phyloP scores from a whole-genome alignment of 2,888 invertebrate species.

The Xiphydria camelus region DNA sequence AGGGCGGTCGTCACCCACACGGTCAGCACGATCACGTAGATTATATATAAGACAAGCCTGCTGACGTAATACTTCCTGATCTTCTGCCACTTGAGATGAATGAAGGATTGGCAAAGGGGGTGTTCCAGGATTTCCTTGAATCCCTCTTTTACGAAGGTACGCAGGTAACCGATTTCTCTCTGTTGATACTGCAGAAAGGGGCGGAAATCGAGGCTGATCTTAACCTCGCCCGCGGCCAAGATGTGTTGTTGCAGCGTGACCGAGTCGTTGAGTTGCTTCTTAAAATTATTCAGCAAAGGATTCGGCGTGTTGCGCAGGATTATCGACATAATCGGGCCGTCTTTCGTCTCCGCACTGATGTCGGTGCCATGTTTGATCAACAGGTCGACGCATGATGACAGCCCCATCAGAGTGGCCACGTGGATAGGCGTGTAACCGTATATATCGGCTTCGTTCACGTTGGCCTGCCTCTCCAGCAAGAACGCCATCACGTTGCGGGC shows the following conservation, averaged over 20 bases:
- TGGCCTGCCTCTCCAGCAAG: constrained; percentile 77
- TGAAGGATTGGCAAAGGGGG: constrained; percentile 84
- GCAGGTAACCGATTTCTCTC: constrained; percentile 82
- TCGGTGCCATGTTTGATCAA: constrained; percentile 84
- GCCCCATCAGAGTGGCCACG: constrained; percentile 82
- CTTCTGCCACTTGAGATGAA: constrained; percentile 88
- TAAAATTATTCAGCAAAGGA: constrained; percentile 79
- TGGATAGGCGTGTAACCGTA: constrained; percentile 86
- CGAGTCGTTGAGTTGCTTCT: constrained; percentile 79
- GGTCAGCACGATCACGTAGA: constrained; percentile 80
- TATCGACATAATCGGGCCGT: constrained; percentile 82
- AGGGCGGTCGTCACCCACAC: constrained; percentile 80
- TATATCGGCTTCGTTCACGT: constrained; percentile 82
- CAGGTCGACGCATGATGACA: constrained; percentile 83
- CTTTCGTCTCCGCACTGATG: constrained; percentile 85
- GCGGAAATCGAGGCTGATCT: constrained; percentile 80
- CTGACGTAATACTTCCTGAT: constrained; percentile 86
- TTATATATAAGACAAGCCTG: constrained; percentile 75
- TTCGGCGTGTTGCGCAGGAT: constrained; percentile 86
- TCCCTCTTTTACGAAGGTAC: constrained; percentile 85
- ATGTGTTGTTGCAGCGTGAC: constrained; percentile 79
- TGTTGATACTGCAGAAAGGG: constrained; percentile 81
- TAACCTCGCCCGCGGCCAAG: constrained; percentile 77
- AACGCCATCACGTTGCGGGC: constrained; percentile 81
- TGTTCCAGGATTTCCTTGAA: constrained; percentile 86